Base-by-base conservation (phyloP, 2,113 vertebrate genomes). In the Ovis canadensis region DNA sequence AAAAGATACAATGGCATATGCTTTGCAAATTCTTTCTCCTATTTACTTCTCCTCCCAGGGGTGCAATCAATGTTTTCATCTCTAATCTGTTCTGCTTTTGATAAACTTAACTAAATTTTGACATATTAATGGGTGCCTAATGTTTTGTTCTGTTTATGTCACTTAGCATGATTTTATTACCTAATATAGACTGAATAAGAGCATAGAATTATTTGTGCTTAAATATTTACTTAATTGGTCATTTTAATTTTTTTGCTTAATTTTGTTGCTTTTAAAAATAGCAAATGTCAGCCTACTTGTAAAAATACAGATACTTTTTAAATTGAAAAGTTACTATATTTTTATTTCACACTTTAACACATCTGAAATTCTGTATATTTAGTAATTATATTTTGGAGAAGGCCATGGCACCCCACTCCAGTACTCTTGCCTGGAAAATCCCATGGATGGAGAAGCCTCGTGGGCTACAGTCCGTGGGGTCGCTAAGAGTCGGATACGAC, bases 251-350 rank as follows among this genome's bases (percentile, higher is more conserved):
- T 87, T 87, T 17, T 40, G n/a, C 92, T 78, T 74, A 83, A 67
- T 89, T 96, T 97, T 88, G 15, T 96, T 97, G n/a, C 33, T 96
- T 14, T 90, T 88, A 87, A 78, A 90, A 92, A 71, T 67, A 77
- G 45, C n/a, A 96, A 77, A 82, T 12, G 45, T 45, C 25, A 80
- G 8, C 45, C 23, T 85, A 67, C 84, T 94, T 89, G 15, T 86
- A 87, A 29, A 96, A 86, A 52, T 62, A 95, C 7, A 74, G 45
- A 21, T 67, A 78, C 11, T 86, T 27, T 83, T 71, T 54, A 40
- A 71, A 94, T 57, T 96, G 45, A 80, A 67, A 95, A 81, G 55
- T 94, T 97, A 50, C 52, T 48, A 9, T 48, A 83, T 82, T 97
- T 92, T 85, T 84, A 89, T 84, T 95, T 92, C 57, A 57, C 40